phyloP scores from a whole-genome alignment of 2,797 vertebrate species.

The Morus bassanus region DNA sequence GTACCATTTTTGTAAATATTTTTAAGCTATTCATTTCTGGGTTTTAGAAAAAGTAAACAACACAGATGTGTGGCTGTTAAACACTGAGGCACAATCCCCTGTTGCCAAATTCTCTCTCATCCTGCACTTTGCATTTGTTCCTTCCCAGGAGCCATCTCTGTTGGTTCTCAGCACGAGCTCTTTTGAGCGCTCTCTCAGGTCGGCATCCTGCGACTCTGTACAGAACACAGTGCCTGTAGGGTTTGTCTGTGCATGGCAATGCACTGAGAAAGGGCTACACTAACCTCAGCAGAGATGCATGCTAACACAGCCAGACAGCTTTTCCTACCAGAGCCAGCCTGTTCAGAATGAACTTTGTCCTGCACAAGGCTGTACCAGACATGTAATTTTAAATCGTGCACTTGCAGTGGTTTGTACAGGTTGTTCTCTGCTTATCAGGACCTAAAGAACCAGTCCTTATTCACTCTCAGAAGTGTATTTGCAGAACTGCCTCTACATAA shows the following conservation, averaged over 20 bases:
- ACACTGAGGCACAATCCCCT: not conserved
- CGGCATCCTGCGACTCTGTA: accelerated
- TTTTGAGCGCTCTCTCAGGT: not conserved
- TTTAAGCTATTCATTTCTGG: not conserved
- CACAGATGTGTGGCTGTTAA: not conserved
- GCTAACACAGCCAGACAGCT: not conserved
- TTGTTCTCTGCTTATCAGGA: not conserved
- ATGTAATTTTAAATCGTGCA: not conserved
- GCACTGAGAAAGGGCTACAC: not conserved
- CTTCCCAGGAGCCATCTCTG: not conserved
- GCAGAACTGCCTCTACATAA: not conserved
- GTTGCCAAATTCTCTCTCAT: not conserved
- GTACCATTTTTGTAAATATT: not conserved
- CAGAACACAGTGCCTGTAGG: not conserved
- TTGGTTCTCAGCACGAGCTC: not conserved
- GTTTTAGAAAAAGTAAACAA: not conserved
- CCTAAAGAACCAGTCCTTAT: not conserved
- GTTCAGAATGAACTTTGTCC: not conserved
- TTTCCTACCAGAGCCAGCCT: not conserved
- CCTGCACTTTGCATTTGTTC: not conserved
- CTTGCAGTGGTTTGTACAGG: not conserved
- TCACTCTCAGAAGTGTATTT: not conserved
- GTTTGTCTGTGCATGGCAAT: not conserved
- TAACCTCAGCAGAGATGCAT: not conserved
- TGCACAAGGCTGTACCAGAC: not conserved